phyloP scores from a whole-genome alignment of 2,797 vertebrate genomes.

The Sylvia borin region DNA sequence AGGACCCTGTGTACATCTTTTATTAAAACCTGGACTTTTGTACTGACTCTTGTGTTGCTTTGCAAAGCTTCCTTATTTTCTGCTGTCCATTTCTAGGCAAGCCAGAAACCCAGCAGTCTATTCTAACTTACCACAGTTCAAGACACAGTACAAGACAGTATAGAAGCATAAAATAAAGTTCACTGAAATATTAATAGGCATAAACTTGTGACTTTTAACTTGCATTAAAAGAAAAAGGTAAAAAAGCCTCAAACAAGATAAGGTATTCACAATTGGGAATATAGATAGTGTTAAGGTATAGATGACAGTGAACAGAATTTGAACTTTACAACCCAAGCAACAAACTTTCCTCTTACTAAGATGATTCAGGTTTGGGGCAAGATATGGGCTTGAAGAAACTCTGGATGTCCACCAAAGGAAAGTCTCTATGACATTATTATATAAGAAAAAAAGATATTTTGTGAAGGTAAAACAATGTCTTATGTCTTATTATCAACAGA shows the following conservation, averaged over 20 bases:
- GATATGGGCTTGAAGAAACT: neutral
- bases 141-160: neutral
- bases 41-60: neutral
- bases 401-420: neutral
- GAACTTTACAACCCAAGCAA: neutral
- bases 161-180: neutral
- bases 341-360: neutral
- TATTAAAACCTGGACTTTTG: neutral
- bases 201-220: neutral
- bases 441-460: neutral
- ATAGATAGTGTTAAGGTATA: neutral
- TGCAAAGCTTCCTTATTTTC: neutral
- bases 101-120: neutral
- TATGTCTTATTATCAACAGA: neutral
- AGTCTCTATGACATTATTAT: neutral
- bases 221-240: neutral
- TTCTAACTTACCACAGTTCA: neutral
- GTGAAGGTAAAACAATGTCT: neutral
- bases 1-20: neutral
- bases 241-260: rapidly evolving
- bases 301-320: neutral
- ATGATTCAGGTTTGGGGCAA: neutral
- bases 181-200: neutral
- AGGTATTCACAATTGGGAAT: neutral
- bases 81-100: neutral